phyloP scores from a whole-genome alignment of 2,113 vertebrate genomes.

The Laticauda colubrina region DNA sequence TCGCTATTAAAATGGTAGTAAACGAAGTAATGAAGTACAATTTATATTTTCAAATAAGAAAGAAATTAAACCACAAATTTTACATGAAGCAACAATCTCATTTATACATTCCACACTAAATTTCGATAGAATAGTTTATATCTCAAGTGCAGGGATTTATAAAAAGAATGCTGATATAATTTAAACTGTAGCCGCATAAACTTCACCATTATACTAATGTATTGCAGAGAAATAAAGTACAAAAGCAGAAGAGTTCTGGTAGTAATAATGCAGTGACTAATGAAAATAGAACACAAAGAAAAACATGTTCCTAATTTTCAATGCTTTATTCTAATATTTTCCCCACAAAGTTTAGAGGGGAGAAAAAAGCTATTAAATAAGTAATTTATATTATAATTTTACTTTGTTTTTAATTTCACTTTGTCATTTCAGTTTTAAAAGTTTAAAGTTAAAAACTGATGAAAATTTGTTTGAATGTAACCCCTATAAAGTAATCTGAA shows the following conservation, averaged over 20 bases:
- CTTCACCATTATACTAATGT: constrained; percentile 15
- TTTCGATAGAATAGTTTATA: not conserved
- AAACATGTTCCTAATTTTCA: not conserved
- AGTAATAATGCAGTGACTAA: not conserved
- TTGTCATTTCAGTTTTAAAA: not conserved
- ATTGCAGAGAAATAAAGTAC: not conserved
- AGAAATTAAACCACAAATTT: not conserved
- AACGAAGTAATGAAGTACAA: not conserved
- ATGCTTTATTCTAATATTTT: not conserved
- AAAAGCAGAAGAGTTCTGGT: not conserved
- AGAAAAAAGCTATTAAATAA: not conserved
- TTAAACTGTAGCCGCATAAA: constrained; percentile 19
- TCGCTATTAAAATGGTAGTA: not conserved
- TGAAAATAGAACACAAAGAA: constrained; percentile 1
- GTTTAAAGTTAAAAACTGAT: not conserved
- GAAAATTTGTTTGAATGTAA: not conserved
- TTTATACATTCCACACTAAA: not conserved
- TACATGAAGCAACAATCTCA: not conserved
- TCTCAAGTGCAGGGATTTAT: constrained; percentile 16
- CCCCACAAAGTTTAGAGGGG: not conserved
- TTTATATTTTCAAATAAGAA: constrained; percentile 20
- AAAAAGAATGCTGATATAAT: constrained; percentile 15
- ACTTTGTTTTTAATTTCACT: not conserved
- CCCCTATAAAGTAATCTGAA: not conserved
- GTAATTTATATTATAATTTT: not conserved